These are phyloP conservation scores for Aptenodytes forsteri DNA, from an alignment of 2,113 vertebrate species.

Conservation along the genomic window DNA sequence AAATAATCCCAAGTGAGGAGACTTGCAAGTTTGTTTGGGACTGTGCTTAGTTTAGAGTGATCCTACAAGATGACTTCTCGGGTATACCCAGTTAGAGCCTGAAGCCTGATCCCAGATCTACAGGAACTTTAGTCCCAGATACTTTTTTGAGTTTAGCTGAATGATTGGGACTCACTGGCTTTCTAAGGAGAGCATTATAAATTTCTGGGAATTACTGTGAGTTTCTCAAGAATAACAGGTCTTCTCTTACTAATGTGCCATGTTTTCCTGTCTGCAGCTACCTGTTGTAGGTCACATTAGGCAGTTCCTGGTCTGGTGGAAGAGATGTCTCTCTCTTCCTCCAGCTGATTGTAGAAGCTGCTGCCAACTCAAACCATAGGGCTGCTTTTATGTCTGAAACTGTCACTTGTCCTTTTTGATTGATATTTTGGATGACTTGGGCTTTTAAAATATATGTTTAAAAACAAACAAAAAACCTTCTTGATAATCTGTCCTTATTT, in stretches of 20 bases:
- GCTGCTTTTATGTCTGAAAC: not conserved
- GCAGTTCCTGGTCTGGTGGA: not conserved
- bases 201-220: not conserved
- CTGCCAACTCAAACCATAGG: not conserved
- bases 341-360: not conserved
- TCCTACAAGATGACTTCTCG: rapidly evolving
- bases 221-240: not conserved
- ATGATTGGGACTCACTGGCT: not conserved
- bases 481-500: not conserved
- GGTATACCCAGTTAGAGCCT: not conserved
- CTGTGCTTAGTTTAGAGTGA: not conserved
- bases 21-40: not conserved
- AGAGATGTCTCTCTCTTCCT: not conserved
- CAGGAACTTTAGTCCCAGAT: not conserved
- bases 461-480: not conserved
- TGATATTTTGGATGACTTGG: not conserved
- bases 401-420: not conserved
- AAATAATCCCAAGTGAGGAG: not conserved
- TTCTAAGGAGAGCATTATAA: not conserved
- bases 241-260: not conserved
- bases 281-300: not conserved
- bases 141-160: not conserved
- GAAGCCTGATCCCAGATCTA: too few relatives aligned
- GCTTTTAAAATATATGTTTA: not conserved
- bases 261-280: not conserved